Conservation (phyloP, 1,140 invertebrate genomes). For the Microplitis demolitor region DNA sequence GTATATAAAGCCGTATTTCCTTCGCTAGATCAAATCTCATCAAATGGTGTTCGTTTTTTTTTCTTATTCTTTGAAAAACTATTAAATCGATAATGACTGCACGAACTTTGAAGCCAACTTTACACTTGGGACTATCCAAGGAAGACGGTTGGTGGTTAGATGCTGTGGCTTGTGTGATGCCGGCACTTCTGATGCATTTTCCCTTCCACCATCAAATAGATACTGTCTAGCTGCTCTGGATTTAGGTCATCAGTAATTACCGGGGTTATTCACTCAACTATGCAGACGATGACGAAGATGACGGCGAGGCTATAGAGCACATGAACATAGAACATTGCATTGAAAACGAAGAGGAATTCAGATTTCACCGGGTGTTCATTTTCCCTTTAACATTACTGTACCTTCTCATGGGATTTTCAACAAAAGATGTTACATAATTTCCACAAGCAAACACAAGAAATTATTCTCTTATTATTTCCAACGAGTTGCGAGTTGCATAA, state of each 20-base stretch:
- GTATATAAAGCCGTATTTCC: no score
- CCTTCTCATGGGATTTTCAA: no score
- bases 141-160: neutral
- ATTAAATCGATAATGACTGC: neutral
- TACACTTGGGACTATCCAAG: neutral
- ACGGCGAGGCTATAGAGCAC: neutral
- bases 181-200: conserved; percentile 4
- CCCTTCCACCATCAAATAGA: neutral
- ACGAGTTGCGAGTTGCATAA: no score
- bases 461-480: no score
- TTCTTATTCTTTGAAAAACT: neutral
- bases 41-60: neutral
- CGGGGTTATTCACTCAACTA: conserved; percentile 38
- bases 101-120: neutral
- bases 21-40: neutral
- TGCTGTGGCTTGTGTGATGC: neutral
- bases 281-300: conserved; percentile 12
- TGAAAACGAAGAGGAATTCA: no score
- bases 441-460: no score
- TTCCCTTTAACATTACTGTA: no score
- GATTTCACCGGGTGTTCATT: no score
- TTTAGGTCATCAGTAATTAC: conserved; percentile 37
- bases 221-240: neutral
- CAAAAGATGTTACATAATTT: no score
- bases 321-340: no score